Percentiles rank a stretch among this genome's conserved stretches.
phyloP scores from a whole-genome alignment of 2,113 vertebrate species.

The Girardinichthys multiradiatus region DNA sequence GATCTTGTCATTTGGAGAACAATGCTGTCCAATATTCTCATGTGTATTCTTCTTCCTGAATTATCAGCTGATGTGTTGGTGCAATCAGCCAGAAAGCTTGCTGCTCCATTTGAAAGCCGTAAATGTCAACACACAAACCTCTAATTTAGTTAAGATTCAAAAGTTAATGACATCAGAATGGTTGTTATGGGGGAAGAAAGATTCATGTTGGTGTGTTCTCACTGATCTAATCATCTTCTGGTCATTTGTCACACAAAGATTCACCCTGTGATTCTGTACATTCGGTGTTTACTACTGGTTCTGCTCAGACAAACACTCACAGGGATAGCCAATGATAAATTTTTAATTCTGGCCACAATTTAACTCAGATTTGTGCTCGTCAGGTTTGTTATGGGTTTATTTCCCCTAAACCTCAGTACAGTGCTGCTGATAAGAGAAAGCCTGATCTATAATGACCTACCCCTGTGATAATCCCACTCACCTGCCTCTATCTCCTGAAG shows the following conservation, averaged over 20 bases:
- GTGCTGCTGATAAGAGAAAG: neutral
- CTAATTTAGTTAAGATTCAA: slow-evolving; percentile 60
- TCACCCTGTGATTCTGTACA: neutral
- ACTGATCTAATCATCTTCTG: slow-evolving; percentile 5
- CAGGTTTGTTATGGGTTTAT: neutral
- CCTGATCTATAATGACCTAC: neutral
- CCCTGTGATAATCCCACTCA: neutral
- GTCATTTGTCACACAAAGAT: slow-evolving; percentile 10
- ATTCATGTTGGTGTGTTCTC: slow-evolving; percentile 23
- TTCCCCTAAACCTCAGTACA: neutral
- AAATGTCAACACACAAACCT: slow-evolving; percentile 70
- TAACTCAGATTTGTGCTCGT: neutral
- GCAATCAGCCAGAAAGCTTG: slow-evolving; percentile 67
- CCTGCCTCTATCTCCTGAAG: neutral
- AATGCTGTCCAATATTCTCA: slow-evolving; percentile 72
- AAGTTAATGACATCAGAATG: slow-evolving; percentile 49
- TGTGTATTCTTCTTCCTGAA: slow-evolving; percentile 63
- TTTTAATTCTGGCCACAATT: neutral
- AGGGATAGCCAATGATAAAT: neutral
- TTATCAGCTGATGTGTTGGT: slow-evolving; percentile 69
- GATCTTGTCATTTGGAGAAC: slow-evolving; percentile 76
- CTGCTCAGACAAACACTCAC: neutral
- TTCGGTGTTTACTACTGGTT: neutral
- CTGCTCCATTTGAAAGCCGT: slow-evolving; percentile 33
- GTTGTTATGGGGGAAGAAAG: slow-evolving; percentile 5